These are phyloP conservation scores for Stegastes partitus DNA, from an alignment of 2,113 vertebrate species.

Conservation along the genomic window DNA sequence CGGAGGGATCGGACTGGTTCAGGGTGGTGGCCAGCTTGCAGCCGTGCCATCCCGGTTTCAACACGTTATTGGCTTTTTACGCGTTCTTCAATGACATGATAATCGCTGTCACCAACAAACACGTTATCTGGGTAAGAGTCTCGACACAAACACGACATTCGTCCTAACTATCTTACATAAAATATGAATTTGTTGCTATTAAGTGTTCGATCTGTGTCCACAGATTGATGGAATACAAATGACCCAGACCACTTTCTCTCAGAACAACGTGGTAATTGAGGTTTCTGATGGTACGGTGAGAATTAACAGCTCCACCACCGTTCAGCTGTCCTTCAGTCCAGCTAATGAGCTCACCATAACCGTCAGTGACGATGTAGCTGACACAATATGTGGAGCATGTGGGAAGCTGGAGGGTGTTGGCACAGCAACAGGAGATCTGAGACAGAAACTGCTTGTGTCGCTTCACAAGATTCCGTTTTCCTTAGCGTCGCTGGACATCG, in stretches of 20 bases:
- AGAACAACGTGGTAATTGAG: slow-evolving; percentile 52
- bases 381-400: slow-evolving; percentile 65
- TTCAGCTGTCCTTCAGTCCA: slow-evolving; percentile 66
- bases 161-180: neutral
- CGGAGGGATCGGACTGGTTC: slow-evolving; percentile 64
- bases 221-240: slow-evolving; percentile 76
- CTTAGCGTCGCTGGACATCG: slow-evolving; percentile 22
- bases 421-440: neutral
- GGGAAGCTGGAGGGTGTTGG: slow-evolving; percentile 38
- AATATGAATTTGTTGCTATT: neutral
- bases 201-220: slow-evolving; percentile 4
- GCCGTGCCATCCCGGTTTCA: slow-evolving; percentile 23
- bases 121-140: slow-evolving; percentile 67
- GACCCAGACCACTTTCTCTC: slow-evolving; percentile 54
- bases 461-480: neutral
- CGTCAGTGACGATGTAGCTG: slow-evolving; percentile 27
- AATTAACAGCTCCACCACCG: slow-evolving; percentile 50
- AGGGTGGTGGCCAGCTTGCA: slow-evolving; percentile 71
- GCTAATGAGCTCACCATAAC: slow-evolving; percentile 51
- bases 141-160: neutral
- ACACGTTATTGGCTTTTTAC: slow-evolving; percentile 36
- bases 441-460: neutral
- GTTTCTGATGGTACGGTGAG: slow-evolving; percentile 46
- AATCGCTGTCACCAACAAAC: slow-evolving; percentile 55
- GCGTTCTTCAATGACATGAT: slow-evolving; percentile 62